These are phyloP conservation scores for Piliocolobus tephrosceles DNA, from an alignment of 2,113 vertebrate genomes.

Conservation along the genomic window DNA sequence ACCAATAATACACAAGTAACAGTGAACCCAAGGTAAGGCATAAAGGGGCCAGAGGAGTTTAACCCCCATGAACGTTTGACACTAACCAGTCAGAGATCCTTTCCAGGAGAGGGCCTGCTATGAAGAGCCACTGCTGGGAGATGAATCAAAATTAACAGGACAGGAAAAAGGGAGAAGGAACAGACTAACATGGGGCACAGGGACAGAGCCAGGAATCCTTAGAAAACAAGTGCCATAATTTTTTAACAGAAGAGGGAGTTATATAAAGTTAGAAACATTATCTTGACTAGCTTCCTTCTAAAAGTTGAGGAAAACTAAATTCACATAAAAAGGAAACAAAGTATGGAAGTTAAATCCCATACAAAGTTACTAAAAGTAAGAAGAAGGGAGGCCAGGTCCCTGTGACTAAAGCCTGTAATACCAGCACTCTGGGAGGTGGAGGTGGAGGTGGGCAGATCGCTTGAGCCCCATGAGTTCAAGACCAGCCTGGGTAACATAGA, in stretches of 20 bases:
- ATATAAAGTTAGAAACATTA: neutral
- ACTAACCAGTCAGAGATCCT: neutral
- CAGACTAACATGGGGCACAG: neutral
- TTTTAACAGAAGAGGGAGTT: neutral
- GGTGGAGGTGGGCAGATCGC: no score
- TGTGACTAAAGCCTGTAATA: no score
- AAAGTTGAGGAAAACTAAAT: neutral
- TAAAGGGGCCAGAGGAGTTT: neutral
- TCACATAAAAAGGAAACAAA: neutral
- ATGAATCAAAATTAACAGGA: neutral
- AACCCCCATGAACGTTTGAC: neutral
- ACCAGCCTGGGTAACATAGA: no score
- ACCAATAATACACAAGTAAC: no score
- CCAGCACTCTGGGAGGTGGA: no score
- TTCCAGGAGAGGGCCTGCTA: neutral
- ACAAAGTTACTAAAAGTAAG: slow-evolving; percentile 1
- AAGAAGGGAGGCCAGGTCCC: neutral
- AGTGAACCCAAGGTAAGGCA: neutral
- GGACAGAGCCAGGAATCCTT: neutral
- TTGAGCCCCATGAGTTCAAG: no score
- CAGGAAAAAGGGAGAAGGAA: neutral
- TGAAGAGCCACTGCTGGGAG: neutral
- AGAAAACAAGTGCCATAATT: neutral
- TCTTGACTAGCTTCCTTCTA: neutral
- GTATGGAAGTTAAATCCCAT: neutral